Evolutionary conservation across 2,888 invertebrate genomes (phyloP).

Genomic region (Apoda limacodes): DNA sequence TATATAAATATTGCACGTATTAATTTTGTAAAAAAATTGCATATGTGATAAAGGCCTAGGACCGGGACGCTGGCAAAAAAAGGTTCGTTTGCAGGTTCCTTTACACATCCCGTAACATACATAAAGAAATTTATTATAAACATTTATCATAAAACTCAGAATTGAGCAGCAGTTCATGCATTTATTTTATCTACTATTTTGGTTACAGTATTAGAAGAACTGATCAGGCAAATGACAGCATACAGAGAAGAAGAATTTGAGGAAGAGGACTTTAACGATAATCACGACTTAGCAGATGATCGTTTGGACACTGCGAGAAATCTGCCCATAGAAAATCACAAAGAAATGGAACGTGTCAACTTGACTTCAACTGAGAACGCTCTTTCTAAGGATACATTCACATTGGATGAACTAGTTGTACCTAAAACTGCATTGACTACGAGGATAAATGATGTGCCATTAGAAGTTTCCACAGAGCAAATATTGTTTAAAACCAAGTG

Average conservation of each 20-base stretch:
- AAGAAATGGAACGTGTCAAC: conserved; percentile 24
- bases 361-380: conserved; percentile 22
- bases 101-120: too few species aligned
- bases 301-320: conserved; percentile 2
- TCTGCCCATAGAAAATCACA: conserved; percentile 18
- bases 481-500: conserved; percentile 64
- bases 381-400: conserved; percentile 24
- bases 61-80: too few species aligned
- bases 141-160: too few species aligned
- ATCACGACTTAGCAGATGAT: conserved; percentile 26
- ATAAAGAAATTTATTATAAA: too few species aligned
- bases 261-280: conserved; percentile 59
- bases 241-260: conserved; percentile 61
- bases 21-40: too few species aligned
- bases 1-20: too few species aligned
- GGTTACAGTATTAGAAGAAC: conserved; percentile 73
- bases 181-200: too few species aligned
- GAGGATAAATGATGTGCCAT: conserved; percentile 27
- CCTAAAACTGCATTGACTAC: conserved; percentile 46
- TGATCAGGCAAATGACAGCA: conserved; percentile 75
- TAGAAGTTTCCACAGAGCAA: conserved; percentile 37
- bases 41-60: too few species aligned
- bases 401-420: conserved; percentile 41
- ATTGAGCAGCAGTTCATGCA: too few species aligned
- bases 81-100: too few species aligned